Percentiles rank a stretch among this genome's conserved stretches.
These are phyloP conservation scores for Heloderma charlesbogerti DNA, from an alignment of 2,113 vertebrate species.

Conservation along the genomic window DNA sequence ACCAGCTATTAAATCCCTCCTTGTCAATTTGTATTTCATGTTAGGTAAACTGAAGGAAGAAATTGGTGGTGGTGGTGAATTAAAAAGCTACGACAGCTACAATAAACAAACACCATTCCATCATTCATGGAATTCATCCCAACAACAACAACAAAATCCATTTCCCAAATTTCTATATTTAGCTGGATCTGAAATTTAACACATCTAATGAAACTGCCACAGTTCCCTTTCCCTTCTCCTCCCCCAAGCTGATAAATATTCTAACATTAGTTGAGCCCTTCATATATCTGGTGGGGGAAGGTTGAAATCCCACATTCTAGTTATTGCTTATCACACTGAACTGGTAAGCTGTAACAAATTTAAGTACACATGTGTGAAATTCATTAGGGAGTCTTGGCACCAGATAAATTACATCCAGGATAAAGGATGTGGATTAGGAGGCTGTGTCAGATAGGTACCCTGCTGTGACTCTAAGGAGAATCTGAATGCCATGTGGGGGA, in stretches of 20 bases:
- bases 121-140: constrained; percentile 17
- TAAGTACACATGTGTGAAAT: constrained; percentile 29
- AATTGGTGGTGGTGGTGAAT: constrained; percentile 11
- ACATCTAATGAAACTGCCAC: constrained; percentile 14
- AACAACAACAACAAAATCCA: neutral
- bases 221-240: neutral
- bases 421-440: constrained; percentile 39
- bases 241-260: constrained; percentile 23
- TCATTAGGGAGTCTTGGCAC: constrained; percentile 49
- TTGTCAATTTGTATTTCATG: constrained; percentile 67
- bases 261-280: constrained; percentile 10
- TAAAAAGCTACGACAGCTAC: constrained; percentile 10
- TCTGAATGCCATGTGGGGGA: neutral
- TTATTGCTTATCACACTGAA: constrained; percentile 25
- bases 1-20: constrained; percentile 61
- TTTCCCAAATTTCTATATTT: constrained; percentile 4
- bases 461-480: constrained; percentile 28
- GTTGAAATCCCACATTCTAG: constrained; percentile 25
- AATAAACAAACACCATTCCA: constrained; percentile 12
- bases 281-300: constrained; percentile 27
- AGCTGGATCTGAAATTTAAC: constrained; percentile 20
- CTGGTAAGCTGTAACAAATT: constrained; percentile 33
- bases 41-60: constrained; percentile 52
- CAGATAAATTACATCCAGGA: constrained; percentile 34
- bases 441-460: constrained; percentile 40